These are phyloP conservation scores for Gandaritis pyraliata DNA, from an alignment of 2,888 invertebrate genomes.

Conservation along the genomic window DNA sequence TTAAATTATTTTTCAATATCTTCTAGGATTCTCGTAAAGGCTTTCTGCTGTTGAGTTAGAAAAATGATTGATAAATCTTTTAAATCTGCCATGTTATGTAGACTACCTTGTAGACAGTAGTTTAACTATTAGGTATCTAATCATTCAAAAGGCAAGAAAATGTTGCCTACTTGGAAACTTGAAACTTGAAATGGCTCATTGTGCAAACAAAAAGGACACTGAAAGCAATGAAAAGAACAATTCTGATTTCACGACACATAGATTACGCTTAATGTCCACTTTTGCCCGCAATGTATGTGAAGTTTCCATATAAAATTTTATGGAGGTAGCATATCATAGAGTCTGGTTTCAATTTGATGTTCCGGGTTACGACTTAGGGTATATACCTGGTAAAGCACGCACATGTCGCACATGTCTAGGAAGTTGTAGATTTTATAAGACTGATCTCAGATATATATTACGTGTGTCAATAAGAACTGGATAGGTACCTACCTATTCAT, in stretches of 20 bases:
- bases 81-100: no score
- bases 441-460: background rate
- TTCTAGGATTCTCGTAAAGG: background rate
- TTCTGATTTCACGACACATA: constrained; percentile 69
- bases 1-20: constrained; percentile 31
- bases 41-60: no score
- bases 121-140: no score
- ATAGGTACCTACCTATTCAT: no score
- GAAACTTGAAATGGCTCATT: constrained; percentile 52
- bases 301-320: constrained; percentile 74
- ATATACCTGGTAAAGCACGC: no score
- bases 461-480: no score
- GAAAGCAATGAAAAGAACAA: constrained; percentile 75
- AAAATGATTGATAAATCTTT: no score
- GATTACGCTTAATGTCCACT: constrained; percentile 69
- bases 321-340: constrained; percentile 57
- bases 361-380: constrained; percentile 20
- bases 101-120: no score
- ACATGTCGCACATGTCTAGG: constrained; percentile 14
- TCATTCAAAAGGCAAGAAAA: no score
- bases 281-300: constrained; percentile 74
- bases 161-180: background rate
- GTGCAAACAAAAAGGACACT: constrained; percentile 60
- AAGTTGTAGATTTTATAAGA: constrained; percentile 6
- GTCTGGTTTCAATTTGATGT: constrained; percentile 62